phyloP scores from a whole-genome alignment of 2,888 invertebrate species.

The Caenorhabditis panamensis region DNA sequence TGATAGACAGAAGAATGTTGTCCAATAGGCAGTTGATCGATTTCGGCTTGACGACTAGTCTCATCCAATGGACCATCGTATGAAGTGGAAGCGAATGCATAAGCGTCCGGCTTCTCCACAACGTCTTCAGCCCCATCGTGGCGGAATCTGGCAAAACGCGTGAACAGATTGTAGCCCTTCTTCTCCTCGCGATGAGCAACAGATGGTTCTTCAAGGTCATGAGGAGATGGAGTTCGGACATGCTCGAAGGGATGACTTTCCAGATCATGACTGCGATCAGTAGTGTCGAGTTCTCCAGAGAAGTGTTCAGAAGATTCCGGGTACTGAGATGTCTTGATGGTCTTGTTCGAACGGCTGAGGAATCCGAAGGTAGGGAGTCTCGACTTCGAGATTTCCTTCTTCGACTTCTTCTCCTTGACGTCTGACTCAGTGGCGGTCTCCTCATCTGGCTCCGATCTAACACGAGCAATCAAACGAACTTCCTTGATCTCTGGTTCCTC shows the following conservation, averaged over 20 bases:
- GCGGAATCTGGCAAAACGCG: slow-evolving; percentile 54
- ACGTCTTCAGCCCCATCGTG: slow-evolving; percentile 67
- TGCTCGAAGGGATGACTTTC: slow-evolving; percentile 42
- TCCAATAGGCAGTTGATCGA: slow-evolving; percentile 47
- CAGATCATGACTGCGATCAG: slow-evolving; percentile 36
- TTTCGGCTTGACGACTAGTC: slow-evolving; percentile 35
- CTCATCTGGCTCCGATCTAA: slow-evolving; percentile 26
- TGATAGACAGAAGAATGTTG: slow-evolving; percentile 58
- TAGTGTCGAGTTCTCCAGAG: slow-evolving; percentile 35
- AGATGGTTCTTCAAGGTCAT: neutral
- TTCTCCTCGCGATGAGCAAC: slow-evolving; percentile 11
- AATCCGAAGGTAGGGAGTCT: slow-evolving; percentile 16
- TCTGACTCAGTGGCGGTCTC: neutral
- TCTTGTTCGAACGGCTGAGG: slow-evolving; percentile 21
- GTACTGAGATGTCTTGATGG: slow-evolving; percentile 27
- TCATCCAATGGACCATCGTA: slow-evolving; percentile 62
- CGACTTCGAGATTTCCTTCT: slow-evolving; percentile 27
- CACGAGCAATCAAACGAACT: slow-evolving; percentile 42
- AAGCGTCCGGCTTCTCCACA: slow-evolving; percentile 56
- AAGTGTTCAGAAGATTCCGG: slow-evolving; percentile 38
- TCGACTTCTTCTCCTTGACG: slow-evolving; percentile 35
- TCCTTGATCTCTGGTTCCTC: slow-evolving; percentile 37
- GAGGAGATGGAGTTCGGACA: slow-evolving; percentile 20
- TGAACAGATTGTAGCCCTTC: slow-evolving; percentile 43
- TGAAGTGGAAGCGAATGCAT: slow-evolving; percentile 38